phyloP scores from a whole-genome alignment of 2,797 vertebrate species.

The Eupleurogrammus muticus region DNA sequence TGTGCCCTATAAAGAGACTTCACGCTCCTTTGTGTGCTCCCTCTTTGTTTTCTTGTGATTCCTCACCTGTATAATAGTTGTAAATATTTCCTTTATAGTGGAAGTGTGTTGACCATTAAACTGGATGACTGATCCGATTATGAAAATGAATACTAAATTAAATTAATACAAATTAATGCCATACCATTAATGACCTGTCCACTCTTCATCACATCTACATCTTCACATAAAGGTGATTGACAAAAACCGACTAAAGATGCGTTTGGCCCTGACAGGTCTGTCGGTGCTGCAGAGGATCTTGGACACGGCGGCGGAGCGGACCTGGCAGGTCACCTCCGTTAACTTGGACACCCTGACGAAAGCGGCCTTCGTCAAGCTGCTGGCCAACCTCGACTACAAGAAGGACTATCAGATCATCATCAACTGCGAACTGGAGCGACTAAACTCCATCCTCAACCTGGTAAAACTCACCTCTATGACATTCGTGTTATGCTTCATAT shows the following conservation, averaged over 20 bases:
- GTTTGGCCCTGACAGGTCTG: conserved; percentile 81
- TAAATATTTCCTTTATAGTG: no score
- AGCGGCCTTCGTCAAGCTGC: conserved; percentile 88
- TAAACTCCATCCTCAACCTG: conserved; percentile 93
- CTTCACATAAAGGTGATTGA: neutral
- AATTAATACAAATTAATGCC: neutral
- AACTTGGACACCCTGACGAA: conserved; percentile 94
- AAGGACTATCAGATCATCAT: conserved; percentile 94
- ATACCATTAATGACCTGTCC: neutral
- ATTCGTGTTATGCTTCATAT: no score
- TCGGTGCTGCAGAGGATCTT: conserved; percentile 94
- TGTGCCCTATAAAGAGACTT: no score
- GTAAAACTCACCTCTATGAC: conserved; percentile 68
- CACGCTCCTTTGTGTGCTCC: no score
- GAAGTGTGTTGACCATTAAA: neutral
- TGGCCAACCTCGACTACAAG: conserved; percentile 93
- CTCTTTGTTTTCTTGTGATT: no score
- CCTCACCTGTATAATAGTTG: no score
- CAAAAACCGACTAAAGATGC: neutral
- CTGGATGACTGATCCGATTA: no score
- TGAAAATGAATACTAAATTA: no score
- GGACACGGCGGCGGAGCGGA: conserved; percentile 94
- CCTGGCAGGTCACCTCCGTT: conserved; percentile 96
- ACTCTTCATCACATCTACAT: no score
- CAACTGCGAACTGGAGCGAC: conserved; percentile 93